Evolutionary conservation across 2,888 invertebrate species (phyloP), one percentile per base, ranked within the genome.

Genomic region (Metopia argyrocephala): DNA sequence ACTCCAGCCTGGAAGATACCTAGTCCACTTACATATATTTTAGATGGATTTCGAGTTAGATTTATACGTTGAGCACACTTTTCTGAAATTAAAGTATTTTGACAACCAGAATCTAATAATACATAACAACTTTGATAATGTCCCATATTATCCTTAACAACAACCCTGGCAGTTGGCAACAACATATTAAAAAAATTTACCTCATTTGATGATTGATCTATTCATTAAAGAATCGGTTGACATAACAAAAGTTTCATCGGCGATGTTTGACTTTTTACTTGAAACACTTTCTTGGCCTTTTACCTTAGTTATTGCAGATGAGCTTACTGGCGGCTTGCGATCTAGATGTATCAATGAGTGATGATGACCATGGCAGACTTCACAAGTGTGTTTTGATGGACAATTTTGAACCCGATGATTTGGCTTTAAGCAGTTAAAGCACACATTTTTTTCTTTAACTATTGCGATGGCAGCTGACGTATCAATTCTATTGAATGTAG

Each of bases 391-490:
- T 61, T 59, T 38, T n/a, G 56, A 70, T 6, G 28, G 23, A 27
- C 56, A 75, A 28, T 28, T 21, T 61, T 65, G 52, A 15, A 56
- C 69, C 28, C n/a, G 7, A 70, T 28, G 56, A 25, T 25, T 52
- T 7, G 59, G 46, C 46, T 82, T 79, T n/a, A 79, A 23, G 23
- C 76, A 71, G 27, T 74, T 74, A 52, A 76, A 79, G 7, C 79
- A 64, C 6, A 38, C 59, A 20, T 12, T 3, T 9, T 76, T 76
- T 1, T 48, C 56, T 31, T 64, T 76, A 12, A 69, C 15, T 20
- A 76, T 48, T 1, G 56, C 57, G 5, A 66, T 28, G 27, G 48
- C 57, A 12, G n/a, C 48, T 1, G 48, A 21, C 1, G 52, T 31
- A 15, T 31, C 25, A 3, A 73, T 3, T 52, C 25, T 66, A 15